Percentiles rank a stretch among this genome's conserved stretches.
These are phyloP conservation scores for Baronia brevicornis DNA, from an alignment of 2,888 invertebrate species.

Conservation along the genomic window DNA sequence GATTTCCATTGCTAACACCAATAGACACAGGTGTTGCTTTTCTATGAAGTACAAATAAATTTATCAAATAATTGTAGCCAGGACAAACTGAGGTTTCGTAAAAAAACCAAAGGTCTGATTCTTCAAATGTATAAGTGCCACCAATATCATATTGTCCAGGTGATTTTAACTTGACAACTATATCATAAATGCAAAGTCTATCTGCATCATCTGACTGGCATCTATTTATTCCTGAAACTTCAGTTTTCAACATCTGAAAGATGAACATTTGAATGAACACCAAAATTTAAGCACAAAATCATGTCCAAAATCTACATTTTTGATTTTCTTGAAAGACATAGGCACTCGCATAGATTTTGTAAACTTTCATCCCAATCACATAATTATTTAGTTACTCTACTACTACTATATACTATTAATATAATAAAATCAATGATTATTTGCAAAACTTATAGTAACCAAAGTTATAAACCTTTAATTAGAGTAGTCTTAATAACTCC, in stretches of 20 bases:
- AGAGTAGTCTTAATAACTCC: no score
- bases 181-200: constrained; percentile 40
- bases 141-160: constrained; percentile 47
- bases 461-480: no score
- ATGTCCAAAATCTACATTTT: no score
- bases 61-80: constrained; percentile 40
- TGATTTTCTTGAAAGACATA: no score
- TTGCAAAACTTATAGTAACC: no score
- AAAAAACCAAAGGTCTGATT: constrained; percentile 56
- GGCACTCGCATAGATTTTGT: no score
- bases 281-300: no score
- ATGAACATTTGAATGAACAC: constrained; percentile 1
- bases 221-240: constrained; percentile 34
- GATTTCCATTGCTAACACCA: constrained; percentile 33
- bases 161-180: constrained; percentile 30
- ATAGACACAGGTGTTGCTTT: constrained; percentile 37
- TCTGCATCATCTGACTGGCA: constrained; percentile 39
- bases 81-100: constrained; percentile 40
- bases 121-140: constrained; percentile 39
- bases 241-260: constrained; percentile 30
- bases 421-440: no score
- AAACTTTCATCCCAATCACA: no score
- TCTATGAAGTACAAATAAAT: constrained; percentile 49
- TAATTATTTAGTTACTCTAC: no score
- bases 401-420: no score